Evolutionary conservation across 2,888 invertebrate genomes (phyloP).

Genomic region (Drosophila algonquin): DNA sequence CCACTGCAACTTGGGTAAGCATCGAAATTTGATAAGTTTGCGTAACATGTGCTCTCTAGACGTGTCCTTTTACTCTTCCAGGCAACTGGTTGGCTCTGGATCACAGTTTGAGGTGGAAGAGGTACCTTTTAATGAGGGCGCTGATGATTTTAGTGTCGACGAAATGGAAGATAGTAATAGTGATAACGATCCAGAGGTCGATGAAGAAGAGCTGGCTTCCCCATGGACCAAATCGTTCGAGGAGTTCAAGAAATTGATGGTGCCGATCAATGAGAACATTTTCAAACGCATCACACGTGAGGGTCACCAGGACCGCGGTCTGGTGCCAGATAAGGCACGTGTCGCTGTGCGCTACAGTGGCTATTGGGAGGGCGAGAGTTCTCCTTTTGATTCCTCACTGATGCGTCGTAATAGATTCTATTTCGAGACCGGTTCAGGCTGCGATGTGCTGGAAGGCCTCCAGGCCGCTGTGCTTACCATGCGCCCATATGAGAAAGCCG

Average conservation of each 20-base stretch:
- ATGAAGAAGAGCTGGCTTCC: slow-evolving; percentile 62
- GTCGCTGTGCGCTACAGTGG: slow-evolving; percentile 81
- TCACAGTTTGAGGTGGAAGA: slow-evolving; percentile 80
- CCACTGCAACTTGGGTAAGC: slow-evolving; percentile 58
- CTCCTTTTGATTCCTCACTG: slow-evolving; percentile 83
- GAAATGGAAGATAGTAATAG: slow-evolving; percentile 66
- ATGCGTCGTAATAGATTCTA: slow-evolving; percentile 68
- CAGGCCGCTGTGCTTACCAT: slow-evolving; percentile 90
- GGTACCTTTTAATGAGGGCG: slow-evolving; percentile 51
- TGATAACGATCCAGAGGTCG: slow-evolving; percentile 46
- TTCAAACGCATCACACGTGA: slow-evolving; percentile 26
- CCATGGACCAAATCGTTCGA: slow-evolving; percentile 82
- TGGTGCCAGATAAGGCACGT: slow-evolving; percentile 77
- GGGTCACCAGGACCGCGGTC: slow-evolving; percentile 60
- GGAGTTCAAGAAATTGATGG: slow-evolving; percentile 78
- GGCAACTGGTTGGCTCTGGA: slow-evolving; percentile 48
- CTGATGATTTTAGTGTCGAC: slow-evolving; percentile 68
- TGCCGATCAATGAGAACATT: slow-evolving; percentile 65
- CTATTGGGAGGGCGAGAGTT: slow-evolving; percentile 81
- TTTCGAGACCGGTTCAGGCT: slow-evolving; percentile 60
- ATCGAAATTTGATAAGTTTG: background rate
- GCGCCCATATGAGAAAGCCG: slow-evolving; percentile 90
- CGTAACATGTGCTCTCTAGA: background rate
- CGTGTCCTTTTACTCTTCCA: slow-evolving; percentile 5
- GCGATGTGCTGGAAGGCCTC: slow-evolving; percentile 86